Evolutionary conservation across 2,113 vertebrate genomes (phyloP).

Genomic region (Hemichromis elongatus): DNA sequence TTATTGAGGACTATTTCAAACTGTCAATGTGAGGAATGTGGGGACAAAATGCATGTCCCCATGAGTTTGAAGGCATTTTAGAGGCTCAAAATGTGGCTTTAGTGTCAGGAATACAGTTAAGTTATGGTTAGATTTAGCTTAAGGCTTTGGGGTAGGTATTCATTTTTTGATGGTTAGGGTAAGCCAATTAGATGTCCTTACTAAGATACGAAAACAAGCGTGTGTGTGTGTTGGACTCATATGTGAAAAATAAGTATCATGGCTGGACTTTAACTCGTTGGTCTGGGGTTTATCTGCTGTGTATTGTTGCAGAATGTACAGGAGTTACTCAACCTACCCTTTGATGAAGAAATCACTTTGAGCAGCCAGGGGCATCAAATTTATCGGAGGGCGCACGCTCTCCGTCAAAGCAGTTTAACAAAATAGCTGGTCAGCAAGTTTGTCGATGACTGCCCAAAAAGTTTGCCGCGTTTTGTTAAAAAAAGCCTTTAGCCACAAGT

Average conservation of each 20-base stretch:
- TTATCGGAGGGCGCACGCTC: background rate
- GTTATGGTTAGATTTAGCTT: background rate
- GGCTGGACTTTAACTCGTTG: background rate
- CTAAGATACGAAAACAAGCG: fast-evolving
- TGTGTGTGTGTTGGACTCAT: background rate
- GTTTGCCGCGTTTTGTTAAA: background rate
- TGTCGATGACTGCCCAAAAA: fast-evolving
- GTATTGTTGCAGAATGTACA: background rate
- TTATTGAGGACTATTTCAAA: background rate
- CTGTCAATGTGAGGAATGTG: background rate
- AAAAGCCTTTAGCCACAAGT: background rate
- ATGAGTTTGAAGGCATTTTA: too few species aligned
- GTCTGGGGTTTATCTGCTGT: background rate
- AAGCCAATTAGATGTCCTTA: background rate
- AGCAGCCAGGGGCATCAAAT: background rate
- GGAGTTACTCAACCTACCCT: background rate
- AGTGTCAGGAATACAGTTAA: background rate
- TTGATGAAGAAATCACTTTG: background rate
- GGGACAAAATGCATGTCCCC: too few species aligned
- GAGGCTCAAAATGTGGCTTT: too few species aligned
- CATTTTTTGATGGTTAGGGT: fast-evolving
- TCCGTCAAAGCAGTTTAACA: background rate
- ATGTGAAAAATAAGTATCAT: background rate
- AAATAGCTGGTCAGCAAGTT: background rate
- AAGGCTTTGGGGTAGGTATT: background rate